Base-by-base conservation (phyloP, 2,888 invertebrate genomes). In the Nemurella pictetii region DNA sequence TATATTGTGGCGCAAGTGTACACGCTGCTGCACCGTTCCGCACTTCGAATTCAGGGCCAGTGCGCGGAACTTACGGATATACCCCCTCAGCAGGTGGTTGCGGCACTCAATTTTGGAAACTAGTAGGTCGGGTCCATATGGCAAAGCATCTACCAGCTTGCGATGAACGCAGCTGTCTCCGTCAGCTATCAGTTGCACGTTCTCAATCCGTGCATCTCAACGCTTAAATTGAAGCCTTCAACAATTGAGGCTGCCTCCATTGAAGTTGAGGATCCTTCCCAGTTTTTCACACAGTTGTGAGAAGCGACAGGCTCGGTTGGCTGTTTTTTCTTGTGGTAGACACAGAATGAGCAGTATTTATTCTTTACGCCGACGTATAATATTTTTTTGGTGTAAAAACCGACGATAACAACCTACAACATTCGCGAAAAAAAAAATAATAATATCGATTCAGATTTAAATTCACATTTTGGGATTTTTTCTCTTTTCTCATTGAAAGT, bases 161-260 rank as follows among this genome's bases (percentile, higher is more conserved):
- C 81, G 25, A 25, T 84, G 84, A 26, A 84, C 84, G 72, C 84
- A 83, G 82, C 80, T 84, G 36, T 80, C 80, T 7, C 80, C 81
- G 29, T 84, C 80, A n/a, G 77, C 75, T 5, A 84, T 85, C 12
- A 86, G 84, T n/a, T 55, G 74, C 9, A 35, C 81, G 26, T 84
- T 85, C 80, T 84, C 15, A 86, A 32, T 9, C 72, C 27, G 84
- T 85, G 85, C 81, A 85, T 85, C 20, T 35, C 55, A n/a, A 84
- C 29, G 84, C 86, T 85, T 27, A 25, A 26, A 74, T 86, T 84
- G 77, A 86, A 86, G 20, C 86, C 86, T 36, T 86, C 86, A n/a
- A 86, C 80, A 27, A 85, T 84, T 15, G 81, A 35, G 77, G 84
- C 80, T 2, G 80, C 30, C 30, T 80, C 80, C 80, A 80, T 80